Percentiles rank a stretch among this genome's conserved stretches.
Conservation (phyloP, 2,113 vertebrate species). For the Periophthalmodon schlosseri region DNA sequence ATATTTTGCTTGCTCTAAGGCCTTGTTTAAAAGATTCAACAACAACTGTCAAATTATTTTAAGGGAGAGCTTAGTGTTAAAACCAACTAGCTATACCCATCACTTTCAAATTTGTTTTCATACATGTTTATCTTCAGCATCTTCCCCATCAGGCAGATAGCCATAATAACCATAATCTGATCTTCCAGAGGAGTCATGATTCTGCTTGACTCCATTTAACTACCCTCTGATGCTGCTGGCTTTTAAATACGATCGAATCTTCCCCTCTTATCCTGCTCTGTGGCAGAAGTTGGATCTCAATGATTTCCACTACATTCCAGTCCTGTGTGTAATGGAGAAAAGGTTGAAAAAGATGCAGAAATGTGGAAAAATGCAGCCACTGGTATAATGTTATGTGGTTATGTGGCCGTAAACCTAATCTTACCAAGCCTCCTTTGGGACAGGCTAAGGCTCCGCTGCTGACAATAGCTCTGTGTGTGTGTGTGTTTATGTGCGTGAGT, state of each 20-base stretch:
- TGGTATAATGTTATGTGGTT: slow-evolving; percentile 57
- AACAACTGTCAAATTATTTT: not conserved
- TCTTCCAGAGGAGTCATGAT: slow-evolving; percentile 33
- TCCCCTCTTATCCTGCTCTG: slow-evolving; percentile 29
- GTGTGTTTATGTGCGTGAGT: slow-evolving; percentile 49
- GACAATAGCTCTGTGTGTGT: slow-evolving; percentile 45
- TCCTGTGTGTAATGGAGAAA: slow-evolving; percentile 58
- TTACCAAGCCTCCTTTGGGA: slow-evolving; percentile 55
- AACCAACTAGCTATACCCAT: not conserved
- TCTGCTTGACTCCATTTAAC: slow-evolving; percentile 23
- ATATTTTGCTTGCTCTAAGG: no score
- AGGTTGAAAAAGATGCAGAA: slow-evolving; percentile 43
- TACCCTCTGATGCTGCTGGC: slow-evolving; percentile 20
- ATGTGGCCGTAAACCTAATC: slow-evolving; percentile 49
- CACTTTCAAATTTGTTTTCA: slow-evolving; percentile 28
- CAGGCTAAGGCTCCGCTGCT: slow-evolving; percentile 30
- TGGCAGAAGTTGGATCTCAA: slow-evolving; percentile 47
- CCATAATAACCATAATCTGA: slow-evolving; percentile 29
- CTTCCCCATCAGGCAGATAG: slow-evolving; percentile 27
- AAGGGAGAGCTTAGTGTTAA: not conserved
- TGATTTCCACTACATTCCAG: slow-evolving; percentile 54
- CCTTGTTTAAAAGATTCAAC: not conserved
- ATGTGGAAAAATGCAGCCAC: slow-evolving; percentile 50
- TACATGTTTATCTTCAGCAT: slow-evolving; percentile 31
- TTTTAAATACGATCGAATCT: slow-evolving; percentile 32